Percentiles rank a stretch among this genome's conserved stretches.
Conservation (phyloP, 2,113 vertebrate species). For the Trichomycterus rosablanca region DNA sequence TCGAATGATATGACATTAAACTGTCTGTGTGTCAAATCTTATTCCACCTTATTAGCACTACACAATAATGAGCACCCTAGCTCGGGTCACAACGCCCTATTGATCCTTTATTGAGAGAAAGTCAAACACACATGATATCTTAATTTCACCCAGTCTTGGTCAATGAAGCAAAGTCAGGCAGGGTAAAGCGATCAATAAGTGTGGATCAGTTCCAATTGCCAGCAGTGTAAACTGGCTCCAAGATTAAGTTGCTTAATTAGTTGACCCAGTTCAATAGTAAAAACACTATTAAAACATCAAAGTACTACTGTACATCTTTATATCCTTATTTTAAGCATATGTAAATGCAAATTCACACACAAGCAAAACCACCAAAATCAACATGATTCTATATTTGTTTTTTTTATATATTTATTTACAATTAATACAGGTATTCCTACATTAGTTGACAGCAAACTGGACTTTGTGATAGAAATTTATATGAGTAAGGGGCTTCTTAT, state of each 20-base stretch:
- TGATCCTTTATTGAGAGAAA: constrained; percentile 32
- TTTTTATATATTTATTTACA: too few relatives aligned
- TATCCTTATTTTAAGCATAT: too few relatives aligned
- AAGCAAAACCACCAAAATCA: too few relatives aligned
- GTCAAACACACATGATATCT: constrained; percentile 46
- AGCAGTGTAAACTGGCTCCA: constrained; percentile 52
- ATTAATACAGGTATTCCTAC: too few relatives aligned
- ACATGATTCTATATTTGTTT: too few relatives aligned
- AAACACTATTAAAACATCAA: constrained; percentile 53
- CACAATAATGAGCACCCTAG: too few relatives aligned
- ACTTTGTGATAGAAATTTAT: too few relatives aligned
- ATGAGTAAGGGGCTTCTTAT: too few relatives aligned
- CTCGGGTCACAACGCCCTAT: too few relatives aligned
- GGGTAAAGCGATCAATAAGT: constrained; percentile 55
- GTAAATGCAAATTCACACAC: too few relatives aligned
- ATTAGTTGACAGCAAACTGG: too few relatives aligned
- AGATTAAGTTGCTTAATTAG: constrained; percentile 68
- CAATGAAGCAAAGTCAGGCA: constrained; percentile 52
- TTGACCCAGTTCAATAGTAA: constrained; percentile 43
- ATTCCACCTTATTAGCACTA: constrained; percentile 28
- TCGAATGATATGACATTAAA: constrained; percentile 14
- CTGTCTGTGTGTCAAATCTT: constrained; percentile 6
- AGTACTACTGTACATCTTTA: constrained; percentile 2
- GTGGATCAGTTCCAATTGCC: constrained; percentile 52
- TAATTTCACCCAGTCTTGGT: constrained; percentile 43